Conservation (phyloP, 92 coral and sea anemone species). For the Phenganax subtilis region DNA sequence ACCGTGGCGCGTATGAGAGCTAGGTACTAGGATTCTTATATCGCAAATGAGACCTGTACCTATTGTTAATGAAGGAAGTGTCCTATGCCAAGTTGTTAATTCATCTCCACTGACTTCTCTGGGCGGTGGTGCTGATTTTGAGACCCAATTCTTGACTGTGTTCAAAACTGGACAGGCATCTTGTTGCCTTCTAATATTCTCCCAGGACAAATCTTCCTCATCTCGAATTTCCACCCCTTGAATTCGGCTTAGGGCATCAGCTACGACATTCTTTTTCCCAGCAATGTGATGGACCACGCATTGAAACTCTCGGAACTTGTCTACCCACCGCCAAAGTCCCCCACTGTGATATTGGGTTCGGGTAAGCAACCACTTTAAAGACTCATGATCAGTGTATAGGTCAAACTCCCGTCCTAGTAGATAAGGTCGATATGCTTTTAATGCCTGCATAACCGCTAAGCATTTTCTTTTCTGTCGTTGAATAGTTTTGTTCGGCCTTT, state of each 20-base stretch:
- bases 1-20: no score
- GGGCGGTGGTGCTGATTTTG: no score
- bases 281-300: constrained; percentile 52
- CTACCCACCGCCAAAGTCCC: constrained; percentile 55
- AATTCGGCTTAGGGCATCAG: constrained; percentile 49
- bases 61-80: no score
- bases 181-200: no score
- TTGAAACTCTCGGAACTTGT: constrained; percentile 54
- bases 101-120: no score
- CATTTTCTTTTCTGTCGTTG: constrained; percentile 55
- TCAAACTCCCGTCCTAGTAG: constrained; percentile 49
- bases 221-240: constrained; percentile 4
- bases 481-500: constrained; percentile 49
- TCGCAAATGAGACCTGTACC: no score
- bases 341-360: constrained; percentile 54
- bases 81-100: no score
- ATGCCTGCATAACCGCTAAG: constrained; percentile 48
- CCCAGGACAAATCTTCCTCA: no score
- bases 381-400: constrained; percentile 48
- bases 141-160: no score
- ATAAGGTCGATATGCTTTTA: constrained; percentile 49
- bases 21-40: no score
- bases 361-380: constrained; percentile 44
- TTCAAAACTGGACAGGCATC: no score
- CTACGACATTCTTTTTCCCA: constrained; percentile 48